Evolutionary conservation across 2,797 vertebrate species (phyloP), one percentile per base, ranked within the genome.

Genomic region (Limnodromus scolopaceus): DNA sequence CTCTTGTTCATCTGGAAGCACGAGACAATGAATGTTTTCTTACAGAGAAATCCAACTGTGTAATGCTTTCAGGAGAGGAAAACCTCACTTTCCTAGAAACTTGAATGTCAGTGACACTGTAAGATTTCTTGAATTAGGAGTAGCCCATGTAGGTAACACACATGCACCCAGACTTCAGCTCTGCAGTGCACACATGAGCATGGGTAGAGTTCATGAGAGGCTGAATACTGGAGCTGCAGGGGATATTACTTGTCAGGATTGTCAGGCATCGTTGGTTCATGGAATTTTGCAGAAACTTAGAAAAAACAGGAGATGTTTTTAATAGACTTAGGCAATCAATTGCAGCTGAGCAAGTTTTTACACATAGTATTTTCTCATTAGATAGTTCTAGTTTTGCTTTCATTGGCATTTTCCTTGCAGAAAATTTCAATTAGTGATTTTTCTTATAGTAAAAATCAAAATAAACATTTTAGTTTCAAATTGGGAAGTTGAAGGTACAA

Each of bases 401-500:
- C 68, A 68, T 36, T 81, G 25, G 30, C 36, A 49, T 80, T 91
- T 86, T 90, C 17, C 36, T 46, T 89, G 63, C 34, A 91, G 54
- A 82, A 94, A 70, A 55, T 45, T 72, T 92, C 77, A 74, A 2
- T 66, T 60, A 70, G 13, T 51, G 22, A 25, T 65, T 87, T 93
- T 93, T 71, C n/a, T 58, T 65, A 39, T 1, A 53, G 22, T 54
- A 46, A 79, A 63, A 82, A 71, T 92, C 18, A 80, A 39, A 91
- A 34, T 48, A 82, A 94, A 63, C 23, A 66, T 69, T 79, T 66
- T 13, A 16, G 8, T 84, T 94, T 95, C 39, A 78, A 65, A 81
- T 61, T 41, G 32, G 25, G 30, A 83, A 65, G 14, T 41, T 58
- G 64, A 91, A 92, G 85, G 68, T 49, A 41, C 13, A 30, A 24